These are phyloP conservation scores for Onchidella celtica DNA, from an alignment of 2,888 invertebrate genomes.

Conservation along the genomic window DNA sequence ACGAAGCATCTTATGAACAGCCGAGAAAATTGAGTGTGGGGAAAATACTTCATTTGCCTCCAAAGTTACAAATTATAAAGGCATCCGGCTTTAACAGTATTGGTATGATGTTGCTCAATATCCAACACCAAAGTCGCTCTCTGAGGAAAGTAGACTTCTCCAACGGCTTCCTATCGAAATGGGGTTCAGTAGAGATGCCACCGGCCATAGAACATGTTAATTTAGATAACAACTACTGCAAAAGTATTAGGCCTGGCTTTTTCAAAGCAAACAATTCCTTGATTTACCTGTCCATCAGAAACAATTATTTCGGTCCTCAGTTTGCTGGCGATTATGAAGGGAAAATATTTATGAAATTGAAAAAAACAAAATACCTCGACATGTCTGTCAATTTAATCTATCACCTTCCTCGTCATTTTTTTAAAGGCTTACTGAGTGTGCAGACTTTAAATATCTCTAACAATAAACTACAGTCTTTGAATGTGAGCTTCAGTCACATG, in stretches of 20 bases:
- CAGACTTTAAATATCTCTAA: no score
- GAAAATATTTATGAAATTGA: not conserved
- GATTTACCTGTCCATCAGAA: no score
- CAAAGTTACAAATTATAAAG: not conserved
- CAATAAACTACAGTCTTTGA: no score
- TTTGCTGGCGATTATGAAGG: not conserved
- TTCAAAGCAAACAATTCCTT: no score
- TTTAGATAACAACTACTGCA: not conserved
- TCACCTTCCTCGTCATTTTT: no score
- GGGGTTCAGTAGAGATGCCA: slow-evolving; percentile 2
- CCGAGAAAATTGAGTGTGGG: no score
- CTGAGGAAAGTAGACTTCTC: not conserved
- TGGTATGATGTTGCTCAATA: slow-evolving; percentile 7
- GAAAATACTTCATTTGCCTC: no score
- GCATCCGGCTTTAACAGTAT: not conserved
- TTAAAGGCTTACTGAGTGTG: not conserved
- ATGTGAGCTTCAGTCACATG: slow-evolving; percentile 10
- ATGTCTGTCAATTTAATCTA: slow-evolving; percentile 23
- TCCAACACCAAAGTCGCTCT: not conserved
- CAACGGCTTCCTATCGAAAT: not conserved
- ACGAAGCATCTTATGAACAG: no score
- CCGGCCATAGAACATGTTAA: not conserved
- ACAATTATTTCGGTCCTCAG: no score
- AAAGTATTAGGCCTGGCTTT: no score
- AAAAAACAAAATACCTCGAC: not conserved